Evolutionary conservation across 1,140 invertebrate genomes (phyloP), one percentile per base, ranked within the genome.

Genomic region (Drosophila navojoa): DNA sequence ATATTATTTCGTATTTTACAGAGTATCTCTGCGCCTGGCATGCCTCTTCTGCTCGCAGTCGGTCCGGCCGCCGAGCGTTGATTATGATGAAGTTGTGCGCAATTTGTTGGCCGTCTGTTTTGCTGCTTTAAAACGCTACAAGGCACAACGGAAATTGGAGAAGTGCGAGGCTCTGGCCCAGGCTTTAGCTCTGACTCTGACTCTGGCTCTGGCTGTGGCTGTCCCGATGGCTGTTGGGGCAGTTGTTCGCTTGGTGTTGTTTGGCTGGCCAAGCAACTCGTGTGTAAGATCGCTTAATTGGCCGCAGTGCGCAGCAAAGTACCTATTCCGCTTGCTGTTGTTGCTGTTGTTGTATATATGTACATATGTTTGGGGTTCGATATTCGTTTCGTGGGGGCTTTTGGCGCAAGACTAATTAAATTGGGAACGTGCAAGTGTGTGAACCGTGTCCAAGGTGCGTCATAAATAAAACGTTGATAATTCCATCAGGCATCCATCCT

Each of bases 81-180:
- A 89, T 84, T 91, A 89, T 90, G 89, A 90, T 90, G 89, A 90
- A 90, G 89, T 90, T 90, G 89, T 90, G 89, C 80, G 90, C 89
- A 85, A 90, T 90, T 90, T 90, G 89, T 90, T 84, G 77, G 79
- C 84, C 89, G 81, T 90, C 85, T 85, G 85, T 90, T 89, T 19
- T 27, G 79, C 71, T 64, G 62, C 64, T 42, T 55, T 47, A 63
- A 69, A 69, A 63, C 59, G 75, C 86, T 79, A 75, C 64, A 66
- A 85, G 85, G 81, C 80, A 90, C 85, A 90, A 87, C 84, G 85
- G 85, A 89, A 89, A 89, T 90, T 90, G 84, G 85, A 89, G 85
- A 90, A 63, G 62, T 59, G 54, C 67, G 78, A 69, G 55, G 77
- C 53, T 38, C 57, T 11, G 64, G 0, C 50, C 11, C 35, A 44